These are phyloP conservation scores for Acrocera orbiculus DNA, from an alignment of 2,888 invertebrate genomes.

Conservation along the genomic window DNA sequence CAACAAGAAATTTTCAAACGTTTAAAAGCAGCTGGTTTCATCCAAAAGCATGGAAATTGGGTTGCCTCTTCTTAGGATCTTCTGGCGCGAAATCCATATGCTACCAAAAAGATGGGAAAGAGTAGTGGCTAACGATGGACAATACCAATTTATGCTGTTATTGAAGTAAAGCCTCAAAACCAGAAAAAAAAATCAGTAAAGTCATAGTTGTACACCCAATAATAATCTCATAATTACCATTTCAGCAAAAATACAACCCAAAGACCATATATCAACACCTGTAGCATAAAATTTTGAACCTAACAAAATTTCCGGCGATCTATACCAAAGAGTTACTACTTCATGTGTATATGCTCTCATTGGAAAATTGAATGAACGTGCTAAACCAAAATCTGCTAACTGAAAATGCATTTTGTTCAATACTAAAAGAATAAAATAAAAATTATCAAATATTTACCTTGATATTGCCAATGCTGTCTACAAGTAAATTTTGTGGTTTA, in stretches of 20 bases:
- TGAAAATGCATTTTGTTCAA: conserved; percentile 9
- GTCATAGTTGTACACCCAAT: background rate
- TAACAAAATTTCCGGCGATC: conserved; percentile 87
- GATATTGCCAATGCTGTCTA: conserved; percentile 70
- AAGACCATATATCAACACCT: conserved; percentile 90
- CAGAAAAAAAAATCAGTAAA: background rate
- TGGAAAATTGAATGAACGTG: conserved; percentile 81
- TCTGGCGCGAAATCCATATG: too few species aligned
- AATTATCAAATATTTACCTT: conserved; percentile 35
- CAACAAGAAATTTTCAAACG: too few species aligned
- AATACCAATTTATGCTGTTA: background rate
- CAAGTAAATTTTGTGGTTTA: conserved; percentile 89
- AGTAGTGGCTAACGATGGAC: too few species aligned
- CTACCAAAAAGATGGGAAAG: too few species aligned
- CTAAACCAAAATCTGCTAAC: conserved; percentile 87
- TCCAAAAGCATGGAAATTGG: too few species aligned
- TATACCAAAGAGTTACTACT: conserved; percentile 93
- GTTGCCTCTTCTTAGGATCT: too few species aligned
- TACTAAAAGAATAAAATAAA: background rate
- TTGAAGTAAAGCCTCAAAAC: background rate
- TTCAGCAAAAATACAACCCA: conserved; percentile 92
- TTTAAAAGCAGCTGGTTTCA: too few species aligned
- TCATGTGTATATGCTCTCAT: conserved; percentile 89
- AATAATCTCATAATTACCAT: conserved; percentile 41
- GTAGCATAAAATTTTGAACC: conserved; percentile 82